Conservation (phyloP, 2,888 invertebrate species). For the Aspidapion aeneum region DNA sequence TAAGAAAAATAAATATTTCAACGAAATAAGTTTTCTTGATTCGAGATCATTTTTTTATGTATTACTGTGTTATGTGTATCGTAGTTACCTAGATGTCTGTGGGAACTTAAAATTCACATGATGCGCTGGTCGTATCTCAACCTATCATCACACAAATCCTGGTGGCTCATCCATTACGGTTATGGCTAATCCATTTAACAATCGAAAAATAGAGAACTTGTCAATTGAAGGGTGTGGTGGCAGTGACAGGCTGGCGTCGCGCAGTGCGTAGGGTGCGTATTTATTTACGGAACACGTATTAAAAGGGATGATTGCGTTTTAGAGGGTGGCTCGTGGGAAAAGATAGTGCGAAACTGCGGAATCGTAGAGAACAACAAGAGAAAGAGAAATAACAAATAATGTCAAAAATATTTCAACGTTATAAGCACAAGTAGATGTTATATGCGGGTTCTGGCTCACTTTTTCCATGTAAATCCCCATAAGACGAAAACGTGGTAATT, state of each 20-base stretch:
- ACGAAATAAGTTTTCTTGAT: no score
- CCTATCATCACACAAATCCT: not conserved
- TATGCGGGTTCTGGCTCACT: no score
- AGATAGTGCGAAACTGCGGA: not conserved
- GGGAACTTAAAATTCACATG: not conserved
- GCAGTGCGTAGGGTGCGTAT: conserved; percentile 17
- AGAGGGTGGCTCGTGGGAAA: not conserved
- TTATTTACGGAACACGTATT: conserved; percentile 19
- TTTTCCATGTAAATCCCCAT: no score
- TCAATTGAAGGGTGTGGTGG: conserved; percentile 13
- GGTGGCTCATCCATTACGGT: not conserved
- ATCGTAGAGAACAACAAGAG: not conserved
- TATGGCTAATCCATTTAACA: conserved; percentile 2
- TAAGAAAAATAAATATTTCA: no score
- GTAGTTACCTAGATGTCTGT: no score
- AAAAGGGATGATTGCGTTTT: not conserved
- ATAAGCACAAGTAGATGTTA: no score
- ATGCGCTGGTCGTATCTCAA: not conserved
- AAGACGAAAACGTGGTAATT: no score
- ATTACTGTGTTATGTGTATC: no score
- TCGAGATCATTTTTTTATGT: no score
- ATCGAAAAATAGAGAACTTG: not conserved
- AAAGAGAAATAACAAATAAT: no score
- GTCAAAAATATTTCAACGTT: no score
- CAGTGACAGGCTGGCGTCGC: conserved; percentile 21